A percentile compares a stretch with the other conserved stretches of the same genome.
These are phyloP conservation scores for Zaprionus tsacasi DNA, from an alignment of 1,140 invertebrate species.

Conservation along the genomic window DNA sequence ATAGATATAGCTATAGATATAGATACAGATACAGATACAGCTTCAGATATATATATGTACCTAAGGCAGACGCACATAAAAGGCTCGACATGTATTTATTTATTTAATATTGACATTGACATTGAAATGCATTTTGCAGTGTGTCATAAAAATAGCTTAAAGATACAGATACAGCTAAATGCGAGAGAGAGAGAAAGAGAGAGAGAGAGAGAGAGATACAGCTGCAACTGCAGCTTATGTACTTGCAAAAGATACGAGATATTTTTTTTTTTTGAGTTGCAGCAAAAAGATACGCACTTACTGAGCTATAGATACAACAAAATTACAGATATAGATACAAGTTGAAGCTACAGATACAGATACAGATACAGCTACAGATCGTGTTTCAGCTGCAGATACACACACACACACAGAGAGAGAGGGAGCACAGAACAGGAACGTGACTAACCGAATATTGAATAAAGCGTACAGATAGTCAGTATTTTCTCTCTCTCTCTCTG, in stretches of 20 bases:
- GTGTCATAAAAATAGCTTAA: constrained; percentile 43
- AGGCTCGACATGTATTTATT: constrained; percentile 28
- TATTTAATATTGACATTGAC: constrained; percentile 61
- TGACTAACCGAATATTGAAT: constrained; percentile 30
- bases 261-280: neutral
- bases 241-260: constrained; percentile 6
- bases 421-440: neutral
- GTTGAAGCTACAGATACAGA: neutral
- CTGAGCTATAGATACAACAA: neutral
- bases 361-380: constrained; percentile 8
- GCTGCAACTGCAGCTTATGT: constrained; percentile 5
- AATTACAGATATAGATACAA: constrained; percentile 3
- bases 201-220: neutral
- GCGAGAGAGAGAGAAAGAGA: neutral
- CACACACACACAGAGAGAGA: neutral
- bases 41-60: neutral
- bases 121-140: constrained; percentile 62
- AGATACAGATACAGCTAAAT: constrained; percentile 22
- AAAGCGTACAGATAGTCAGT: neutral
- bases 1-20: neutral
- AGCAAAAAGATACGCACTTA: constrained; percentile 4
- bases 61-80: constrained; percentile 15
- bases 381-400: constrained; percentile 13
- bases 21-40: neutral
- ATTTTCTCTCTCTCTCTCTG: neutral